phyloP scores from a whole-genome alignment of 53 echinoderm and acorn worm genomes.

The Paracentrotus lividus region DNA sequence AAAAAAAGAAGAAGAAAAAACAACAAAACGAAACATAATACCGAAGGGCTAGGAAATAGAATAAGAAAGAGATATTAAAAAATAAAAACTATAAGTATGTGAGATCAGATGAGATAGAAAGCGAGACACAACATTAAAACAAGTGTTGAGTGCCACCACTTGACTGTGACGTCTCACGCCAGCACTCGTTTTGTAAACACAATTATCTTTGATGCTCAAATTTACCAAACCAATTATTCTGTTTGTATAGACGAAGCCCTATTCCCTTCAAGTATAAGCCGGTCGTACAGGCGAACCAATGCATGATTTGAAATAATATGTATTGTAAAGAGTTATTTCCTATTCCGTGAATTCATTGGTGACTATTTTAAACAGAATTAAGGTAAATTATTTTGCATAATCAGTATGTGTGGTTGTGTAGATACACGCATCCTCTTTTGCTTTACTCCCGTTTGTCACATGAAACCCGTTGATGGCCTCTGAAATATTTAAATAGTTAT shows the following conservation, averaged over 20 bases:
- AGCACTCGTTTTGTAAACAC: not conserved
- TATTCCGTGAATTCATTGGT: no score
- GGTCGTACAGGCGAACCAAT: not conserved
- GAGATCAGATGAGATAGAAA: not conserved
- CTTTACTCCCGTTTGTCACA: no score
- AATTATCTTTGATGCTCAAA: not conserved
- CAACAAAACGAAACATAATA: not conserved
- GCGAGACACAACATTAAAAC: not conserved
- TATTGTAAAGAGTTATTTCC: no score
- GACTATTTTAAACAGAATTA: no score
- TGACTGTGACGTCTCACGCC: not conserved
- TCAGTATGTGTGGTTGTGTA: no score
- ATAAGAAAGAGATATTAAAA: not conserved
- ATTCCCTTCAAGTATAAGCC: not conserved
- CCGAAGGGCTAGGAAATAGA: not conserved
- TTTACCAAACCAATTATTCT: not conserved
- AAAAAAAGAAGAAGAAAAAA: not conserved
- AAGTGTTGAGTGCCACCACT: not conserved
- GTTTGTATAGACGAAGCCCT: not conserved
- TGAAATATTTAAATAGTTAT: no score
- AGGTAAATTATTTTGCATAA: no score
- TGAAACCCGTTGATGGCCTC: no score
- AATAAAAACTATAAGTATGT: no score
- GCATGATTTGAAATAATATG: not conserved
- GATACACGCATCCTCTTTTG: no score